phyloP scores from a whole-genome alignment of 92 coral and sea anemone species.

The Palythoa heliodiscus region DNA sequence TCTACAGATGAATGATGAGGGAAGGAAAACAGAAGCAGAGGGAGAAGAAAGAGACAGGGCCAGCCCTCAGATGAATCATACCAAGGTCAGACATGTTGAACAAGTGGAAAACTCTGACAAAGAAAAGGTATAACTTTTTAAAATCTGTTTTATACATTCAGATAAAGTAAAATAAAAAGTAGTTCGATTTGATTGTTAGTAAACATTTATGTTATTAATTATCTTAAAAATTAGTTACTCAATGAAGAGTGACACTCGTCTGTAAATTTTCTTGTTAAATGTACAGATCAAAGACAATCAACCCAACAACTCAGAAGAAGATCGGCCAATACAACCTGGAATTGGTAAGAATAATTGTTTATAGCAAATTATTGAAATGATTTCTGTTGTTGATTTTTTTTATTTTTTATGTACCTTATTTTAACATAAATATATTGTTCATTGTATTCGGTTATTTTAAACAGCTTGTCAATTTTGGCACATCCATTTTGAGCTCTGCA shows the following conservation, averaged over 20 bases:
- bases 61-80: neutral
- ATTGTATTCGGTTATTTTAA: neutral
- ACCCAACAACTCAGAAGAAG: neutral
- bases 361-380: no score
- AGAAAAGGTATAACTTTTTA: neutral
- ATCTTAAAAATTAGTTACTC: neutral
- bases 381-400: neutral
- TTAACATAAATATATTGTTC: no score
- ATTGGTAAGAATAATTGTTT: slow-evolving; percentile 2
- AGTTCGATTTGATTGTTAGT: neutral
- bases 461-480: neutral
- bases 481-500: no score
- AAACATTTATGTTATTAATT: neutral
- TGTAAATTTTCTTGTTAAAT: neutral
- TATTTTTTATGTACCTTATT: no score
- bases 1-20: neutral
- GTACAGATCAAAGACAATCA: neutral
- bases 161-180: no score
- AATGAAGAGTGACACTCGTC: no score
- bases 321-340: slow-evolving; percentile 44
- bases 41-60: neutral
- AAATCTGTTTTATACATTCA: no score
- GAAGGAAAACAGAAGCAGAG: neutral
- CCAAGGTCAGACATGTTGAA: neutral
- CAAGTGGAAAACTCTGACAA: slow-evolving; percentile 3